Evolutionary conservation across 2,888 invertebrate genomes (phyloP), one percentile per base, ranked within the genome.

Genomic region (Trachelus stipa): DNA sequence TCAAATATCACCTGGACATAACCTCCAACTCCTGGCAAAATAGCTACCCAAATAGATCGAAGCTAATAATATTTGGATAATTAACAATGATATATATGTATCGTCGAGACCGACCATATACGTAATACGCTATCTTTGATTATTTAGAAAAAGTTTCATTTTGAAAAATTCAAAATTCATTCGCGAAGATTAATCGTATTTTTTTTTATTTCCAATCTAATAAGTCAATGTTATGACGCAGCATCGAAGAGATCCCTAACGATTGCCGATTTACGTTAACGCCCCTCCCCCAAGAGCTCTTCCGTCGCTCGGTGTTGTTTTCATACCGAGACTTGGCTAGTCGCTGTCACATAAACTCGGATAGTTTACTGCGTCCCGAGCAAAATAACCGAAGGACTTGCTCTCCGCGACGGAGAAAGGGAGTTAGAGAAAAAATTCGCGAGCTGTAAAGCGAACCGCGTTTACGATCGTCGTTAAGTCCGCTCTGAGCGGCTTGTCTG

Each of bases 391-490:
- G 76, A 78, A 79, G 79, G 81, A 78, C 77, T 56, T 68, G 77
- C 68, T 33, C 30, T 68, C 56, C 68, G 75, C 40, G 69, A 69
- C 73, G 74, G 74, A 34, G 74, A 69, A 73, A 76, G 76, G 78
- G 80, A 81, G 81, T 83, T 82, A 77, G 75, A 56, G 73, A 73
- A 81, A 74, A 79, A 80, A 82, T 80, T 77, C 80, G 81, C 83
- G 82, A 83, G 86, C 83, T 87, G 86, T 87, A 88, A 88, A 88
- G 84, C 85, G 85, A 86, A 85, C 85, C 86, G 84, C 87, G 84
- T 89, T 90, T 90, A 90, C 86, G 89, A 88, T 84, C 82, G 84
- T 88, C 88, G 87, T 90, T 89, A 88, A 88, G 82, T 83, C 85
- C 83, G 86, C 87, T 87, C 86, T 85, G 84, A 86, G 87, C 85